phyloP scores from a whole-genome alignment of 2,888 invertebrate genomes.

The Synergus umbraculus region DNA sequence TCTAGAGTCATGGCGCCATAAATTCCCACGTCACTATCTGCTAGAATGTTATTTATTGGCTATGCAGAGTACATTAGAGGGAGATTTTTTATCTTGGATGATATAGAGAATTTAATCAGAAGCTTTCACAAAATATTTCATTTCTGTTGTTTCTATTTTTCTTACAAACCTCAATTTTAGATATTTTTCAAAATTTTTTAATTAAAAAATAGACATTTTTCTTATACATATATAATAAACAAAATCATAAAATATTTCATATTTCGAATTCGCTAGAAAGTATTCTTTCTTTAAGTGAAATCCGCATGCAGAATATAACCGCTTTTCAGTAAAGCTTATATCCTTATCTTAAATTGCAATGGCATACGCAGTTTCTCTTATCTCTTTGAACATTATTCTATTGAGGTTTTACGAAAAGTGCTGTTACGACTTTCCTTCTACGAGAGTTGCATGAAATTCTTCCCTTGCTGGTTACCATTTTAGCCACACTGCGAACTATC shows the following conservation, averaged over 20 bases:
- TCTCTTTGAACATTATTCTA: background rate
- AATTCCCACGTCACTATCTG: background rate
- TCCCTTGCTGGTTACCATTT: background rate
- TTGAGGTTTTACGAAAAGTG: background rate
- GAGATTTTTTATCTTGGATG: background rate
- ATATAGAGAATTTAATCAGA: background rate
- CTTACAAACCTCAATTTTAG: background rate
- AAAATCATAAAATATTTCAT: too few species aligned
- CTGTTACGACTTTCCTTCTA: background rate
- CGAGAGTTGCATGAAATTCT: background rate
- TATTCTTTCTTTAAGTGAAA: background rate
- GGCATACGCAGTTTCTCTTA: background rate
- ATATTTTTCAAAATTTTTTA: too few species aligned
- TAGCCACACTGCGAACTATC: background rate
- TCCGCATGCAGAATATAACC: background rate
- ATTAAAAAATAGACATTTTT: background rate
- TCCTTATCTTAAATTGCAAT: background rate
- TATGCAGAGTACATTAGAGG: background rate
- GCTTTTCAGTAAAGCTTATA: background rate
- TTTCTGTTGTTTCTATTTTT: background rate
- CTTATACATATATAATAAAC: too few species aligned
- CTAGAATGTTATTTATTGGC: background rate
- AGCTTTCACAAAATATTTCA: background rate
- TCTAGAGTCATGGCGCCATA: conserved; percentile 10
- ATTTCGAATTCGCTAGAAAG: background rate